Evolutionary conservation across 1,140 invertebrate species (phyloP), one percentile per base, ranked within the genome.

Genomic region (Colletes gigas): DNA sequence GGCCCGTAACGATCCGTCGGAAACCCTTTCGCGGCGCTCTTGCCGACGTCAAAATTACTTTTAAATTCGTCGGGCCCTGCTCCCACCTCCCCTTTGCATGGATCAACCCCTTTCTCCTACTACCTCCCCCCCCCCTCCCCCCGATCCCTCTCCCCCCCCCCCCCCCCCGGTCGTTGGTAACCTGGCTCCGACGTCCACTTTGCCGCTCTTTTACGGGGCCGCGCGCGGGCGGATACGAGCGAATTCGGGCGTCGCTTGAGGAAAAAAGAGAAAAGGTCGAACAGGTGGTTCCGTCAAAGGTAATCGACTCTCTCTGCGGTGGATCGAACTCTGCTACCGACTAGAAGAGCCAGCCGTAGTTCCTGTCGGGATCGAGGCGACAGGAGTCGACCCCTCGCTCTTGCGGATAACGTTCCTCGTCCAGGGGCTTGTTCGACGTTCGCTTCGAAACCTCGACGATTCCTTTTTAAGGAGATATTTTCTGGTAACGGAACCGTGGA

Each of bases 1-100:
- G 91, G 88, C 86, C 73, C 78, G 83, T 88, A 89, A 88, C 87
- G 87, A 87, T 89, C 83, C 81, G 84, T 86, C 84, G 84, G 80
- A 72, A 78, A 76, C 84, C 84, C 81, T 84, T 87, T 82, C 78
- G 81, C 82, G 71, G 76, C 81, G 82, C 85, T 86, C 85, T 83
- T 85, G 70, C 83, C 83, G 83, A 85, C 85, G 81, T 87, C 81
- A 85, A 87, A 87, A 87, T 87, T 85, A 85, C 85, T 87, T 87
- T 87, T 83, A 87, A 87, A 87, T 83, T 83, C 81, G 70, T 17
- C 68, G 60, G 57, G 55, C n/a, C 44, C 60, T 65, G 67, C 66
- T 57, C 30, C 62, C 44, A 21, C 17, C 60, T 41, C 30, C 41
- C 19, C 30, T 59, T 17, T 55, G 55, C 39, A 55, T 55, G 14